phyloP scores from a whole-genome alignment of 2,797 vertebrate genomes.

The Rhincodon typus region DNA sequence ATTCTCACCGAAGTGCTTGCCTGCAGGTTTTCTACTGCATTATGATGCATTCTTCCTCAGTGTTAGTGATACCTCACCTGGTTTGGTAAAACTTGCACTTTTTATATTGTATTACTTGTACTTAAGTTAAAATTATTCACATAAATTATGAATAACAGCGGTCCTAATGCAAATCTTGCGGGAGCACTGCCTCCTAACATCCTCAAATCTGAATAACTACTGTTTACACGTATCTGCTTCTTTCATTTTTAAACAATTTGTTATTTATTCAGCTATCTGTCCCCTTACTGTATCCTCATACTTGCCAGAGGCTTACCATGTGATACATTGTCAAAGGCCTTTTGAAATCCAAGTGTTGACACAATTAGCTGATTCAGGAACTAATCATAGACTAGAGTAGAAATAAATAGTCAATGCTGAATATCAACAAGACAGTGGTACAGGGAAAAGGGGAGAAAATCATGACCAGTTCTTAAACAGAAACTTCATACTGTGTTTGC shows the following conservation, averaged over 20 bases:
- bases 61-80: not conserved
- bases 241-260: not conserved
- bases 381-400: not conserved
- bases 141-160: not conserved
- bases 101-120: not conserved
- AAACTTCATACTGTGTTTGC: not conserved
- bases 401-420: not conserved
- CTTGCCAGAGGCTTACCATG: not conserved
- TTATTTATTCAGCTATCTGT: not conserved
- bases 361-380: not conserved
- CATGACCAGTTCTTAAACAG: not conserved
- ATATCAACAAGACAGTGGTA: not conserved
- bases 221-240: not conserved
- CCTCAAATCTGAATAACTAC: not conserved
- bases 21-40: not conserved
- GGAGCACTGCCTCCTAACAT: not conserved
- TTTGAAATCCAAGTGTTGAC: not conserved
- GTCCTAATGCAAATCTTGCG: not conserved
- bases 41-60: not conserved
- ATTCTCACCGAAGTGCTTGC: not conserved
- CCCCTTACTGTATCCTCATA: not conserved
- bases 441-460: no score
- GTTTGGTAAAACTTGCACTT: not conserved
- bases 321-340: not conserved
- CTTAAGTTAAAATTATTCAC: not conserved